A percentile compares a stretch with the other conserved stretches of the same genome.
These are phyloP conservation scores for Cephalotes varians DNA, from an alignment of 2,888 invertebrate species.

Conservation along the genomic window DNA sequence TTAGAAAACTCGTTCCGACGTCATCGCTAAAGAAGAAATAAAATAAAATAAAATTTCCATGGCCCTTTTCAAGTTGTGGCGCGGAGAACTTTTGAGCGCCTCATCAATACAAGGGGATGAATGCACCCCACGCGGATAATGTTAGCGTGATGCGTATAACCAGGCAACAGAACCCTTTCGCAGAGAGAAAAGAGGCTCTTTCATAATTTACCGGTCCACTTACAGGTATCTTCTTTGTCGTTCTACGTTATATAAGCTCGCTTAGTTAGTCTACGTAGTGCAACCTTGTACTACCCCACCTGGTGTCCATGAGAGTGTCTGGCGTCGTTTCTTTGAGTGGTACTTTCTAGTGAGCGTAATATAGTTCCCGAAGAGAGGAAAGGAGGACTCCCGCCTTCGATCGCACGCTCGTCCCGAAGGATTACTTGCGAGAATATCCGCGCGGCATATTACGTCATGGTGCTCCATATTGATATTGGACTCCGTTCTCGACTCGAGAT, in stretches of 20 bases:
- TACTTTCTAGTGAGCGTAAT: slow-evolving; percentile 12
- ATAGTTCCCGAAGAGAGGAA: not conserved
- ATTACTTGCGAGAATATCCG: not conserved
- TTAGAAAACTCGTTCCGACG: not conserved
- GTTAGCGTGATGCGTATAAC: slow-evolving; percentile 27
- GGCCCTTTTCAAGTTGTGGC: not conserved
- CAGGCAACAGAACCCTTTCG: slow-evolving; percentile 29
- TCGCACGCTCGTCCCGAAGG: slow-evolving; percentile 1
- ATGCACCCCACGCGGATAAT: slow-evolving; percentile 32
- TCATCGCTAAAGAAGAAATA: not conserved
- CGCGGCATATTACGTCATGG: not conserved
- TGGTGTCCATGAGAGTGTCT: slow-evolving; percentile 7
- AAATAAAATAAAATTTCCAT: slow-evolving; percentile 31
- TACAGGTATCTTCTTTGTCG: slow-evolving; percentile 25
- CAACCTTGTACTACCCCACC: slow-evolving; percentile 22
- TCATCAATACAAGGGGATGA: slow-evolving; percentile 39
- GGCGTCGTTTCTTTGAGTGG: slow-evolving; percentile 20
- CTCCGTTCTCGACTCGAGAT: not conserved
- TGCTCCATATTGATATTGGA: not conserved
- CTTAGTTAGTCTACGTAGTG: slow-evolving; percentile 10
- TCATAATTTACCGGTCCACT: slow-evolving; percentile 49
- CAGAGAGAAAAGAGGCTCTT: slow-evolving; percentile 14
- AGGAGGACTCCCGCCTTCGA: not conserved
- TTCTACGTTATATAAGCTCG: slow-evolving; percentile 32
- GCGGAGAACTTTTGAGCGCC: slow-evolving; percentile 2